Evolutionary conservation across 92 coral and sea anemone genomes (phyloP).

Genomic region (Epizoanthus illoricatus): DNA sequence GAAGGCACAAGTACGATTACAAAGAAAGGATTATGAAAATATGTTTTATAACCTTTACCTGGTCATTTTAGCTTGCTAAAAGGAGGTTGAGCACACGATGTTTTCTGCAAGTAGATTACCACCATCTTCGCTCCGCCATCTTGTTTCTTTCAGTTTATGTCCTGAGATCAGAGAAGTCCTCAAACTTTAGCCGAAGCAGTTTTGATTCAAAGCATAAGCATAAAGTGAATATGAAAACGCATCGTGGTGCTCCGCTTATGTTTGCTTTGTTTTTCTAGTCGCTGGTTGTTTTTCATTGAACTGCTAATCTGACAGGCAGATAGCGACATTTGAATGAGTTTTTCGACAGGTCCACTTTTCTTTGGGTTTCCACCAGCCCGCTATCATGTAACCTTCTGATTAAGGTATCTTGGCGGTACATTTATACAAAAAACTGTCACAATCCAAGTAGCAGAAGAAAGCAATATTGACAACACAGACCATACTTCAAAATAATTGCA

Average conservation of each 20-base stretch:
- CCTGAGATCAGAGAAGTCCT: background rate
- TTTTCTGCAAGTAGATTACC: background rate
- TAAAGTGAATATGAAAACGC: background rate
- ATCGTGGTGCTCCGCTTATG: slow-evolving; percentile 78
- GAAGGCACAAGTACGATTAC: background rate
- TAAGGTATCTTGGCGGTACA: slow-evolving; percentile 26
- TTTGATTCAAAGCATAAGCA: slow-evolving; percentile 3
- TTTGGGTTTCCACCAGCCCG: slow-evolving; percentile 2
- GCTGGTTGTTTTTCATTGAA: slow-evolving; percentile 32
- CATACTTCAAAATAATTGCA: slow-evolving; percentile 29
- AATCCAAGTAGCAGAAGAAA: background rate
- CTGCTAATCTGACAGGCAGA: slow-evolving; percentile 40
- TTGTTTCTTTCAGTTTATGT: slow-evolving; percentile 15
- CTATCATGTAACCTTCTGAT: slow-evolving; percentile 36
- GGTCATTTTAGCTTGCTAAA: background rate
- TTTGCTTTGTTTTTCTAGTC: slow-evolving; percentile 69
- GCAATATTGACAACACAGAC: slow-evolving; percentile 3
- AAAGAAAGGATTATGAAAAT: background rate
- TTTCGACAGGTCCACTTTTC: slow-evolving; percentile 37
- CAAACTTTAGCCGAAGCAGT: background rate
- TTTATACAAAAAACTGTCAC: slow-evolving; percentile 8
- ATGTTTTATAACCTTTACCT: slow-evolving; percentile 6
- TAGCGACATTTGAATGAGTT: slow-evolving; percentile 8
- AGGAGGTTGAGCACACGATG: slow-evolving; percentile 28
- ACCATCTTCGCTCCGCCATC: slow-evolving; percentile 23